Evolutionary conservation across 2,888 invertebrate species (phyloP).

Genomic region (Ernsta delagoae): DNA sequence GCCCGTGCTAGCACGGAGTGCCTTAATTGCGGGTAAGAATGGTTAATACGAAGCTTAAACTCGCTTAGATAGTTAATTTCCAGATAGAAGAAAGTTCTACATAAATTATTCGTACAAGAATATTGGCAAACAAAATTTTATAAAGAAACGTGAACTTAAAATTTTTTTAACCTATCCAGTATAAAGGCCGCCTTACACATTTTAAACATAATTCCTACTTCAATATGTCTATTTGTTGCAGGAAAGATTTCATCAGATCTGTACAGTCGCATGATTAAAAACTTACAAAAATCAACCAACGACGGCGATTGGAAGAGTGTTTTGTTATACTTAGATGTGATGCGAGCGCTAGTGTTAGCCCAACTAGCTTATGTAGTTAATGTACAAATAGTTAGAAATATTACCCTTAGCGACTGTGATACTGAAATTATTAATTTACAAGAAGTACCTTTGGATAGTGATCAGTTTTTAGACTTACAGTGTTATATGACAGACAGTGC

Average conservation of each 20-base stretch:
- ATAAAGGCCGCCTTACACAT: no score
- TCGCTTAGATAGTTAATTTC: no score
- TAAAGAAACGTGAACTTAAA: no score
- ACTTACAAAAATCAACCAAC: slow-evolving; percentile 63
- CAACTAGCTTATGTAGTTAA: slow-evolving; percentile 73
- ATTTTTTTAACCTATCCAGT: no score
- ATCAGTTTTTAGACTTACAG: slow-evolving; percentile 80
- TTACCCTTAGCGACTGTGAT: slow-evolving; percentile 69
- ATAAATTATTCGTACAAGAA: no score
- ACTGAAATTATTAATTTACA: slow-evolving; percentile 65
- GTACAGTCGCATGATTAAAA: slow-evolving; percentile 62
- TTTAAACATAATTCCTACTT: no score
- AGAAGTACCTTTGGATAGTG: slow-evolving; percentile 65
- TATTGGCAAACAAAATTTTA: no score
- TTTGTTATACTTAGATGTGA: slow-evolving; percentile 68
- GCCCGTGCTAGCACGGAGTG: slow-evolving; percentile 74
- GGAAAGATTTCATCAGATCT: slow-evolving; percentile 75
- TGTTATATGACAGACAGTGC: slow-evolving; percentile 85
- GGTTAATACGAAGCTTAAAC: neutral
- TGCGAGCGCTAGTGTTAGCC: slow-evolving; percentile 67
- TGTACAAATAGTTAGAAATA: slow-evolving; percentile 77
- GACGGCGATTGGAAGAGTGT: slow-evolving; percentile 72
- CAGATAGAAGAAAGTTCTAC: no score
- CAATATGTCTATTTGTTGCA: slow-evolving; percentile 50
- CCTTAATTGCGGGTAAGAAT: slow-evolving; percentile 68